Base-by-base conservation (phyloP, 2,113 vertebrate species). In the Mirounga angustirostris region DNA sequence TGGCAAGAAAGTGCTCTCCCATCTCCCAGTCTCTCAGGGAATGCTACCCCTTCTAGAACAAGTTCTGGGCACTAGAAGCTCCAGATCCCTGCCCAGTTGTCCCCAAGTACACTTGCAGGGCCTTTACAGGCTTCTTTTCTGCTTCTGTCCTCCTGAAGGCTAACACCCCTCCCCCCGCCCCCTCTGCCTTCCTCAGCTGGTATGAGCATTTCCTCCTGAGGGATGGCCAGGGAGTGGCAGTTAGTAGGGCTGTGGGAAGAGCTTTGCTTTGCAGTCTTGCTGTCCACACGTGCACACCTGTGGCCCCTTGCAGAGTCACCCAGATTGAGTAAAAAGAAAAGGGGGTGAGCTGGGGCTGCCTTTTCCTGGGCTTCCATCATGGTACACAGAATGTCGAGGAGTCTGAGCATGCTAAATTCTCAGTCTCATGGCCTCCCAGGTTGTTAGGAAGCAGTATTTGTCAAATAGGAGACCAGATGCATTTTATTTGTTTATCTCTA, bases 181-280 rank as follows among this genome's bases (percentile, higher is more conserved):
- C 46, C 8, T 1, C 46, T 8, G 46, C 46, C 3, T 12, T 0
- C 7, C 7, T 12, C 21, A 9, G 13, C 5, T 15, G 0, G 8
- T n/a, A 18, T 24, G 46, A 87, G 7, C n/a, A 52, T 54, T 5
- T 4, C 52, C 33, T 71, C 8, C 28, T 4, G 33, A 78, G 24
- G 18, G 33, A 8, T 73, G 14, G 50, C 16, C 7, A 28, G 22
- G 46, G 15, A 4, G 13, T 12, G 3, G 46, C n/a, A 43, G 33
- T 79, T 63, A 61, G 18, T 13, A 30, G 52, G 30, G 15, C 10
- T 24, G 28, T 14, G 5, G 21, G 33, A 46, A 9, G 21, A 24
- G 4, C 16, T 40, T 50, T 28, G 52, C 50, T 40, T 50, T 28
- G 59, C 50, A 33, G 30, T 40, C 15, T 8, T 61, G 18, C 11